Evolutionary conservation across 2,113 vertebrate genomes (phyloP), one percentile per base, ranked within the genome.

Genomic region (Limnothrissa miodon): DNA sequence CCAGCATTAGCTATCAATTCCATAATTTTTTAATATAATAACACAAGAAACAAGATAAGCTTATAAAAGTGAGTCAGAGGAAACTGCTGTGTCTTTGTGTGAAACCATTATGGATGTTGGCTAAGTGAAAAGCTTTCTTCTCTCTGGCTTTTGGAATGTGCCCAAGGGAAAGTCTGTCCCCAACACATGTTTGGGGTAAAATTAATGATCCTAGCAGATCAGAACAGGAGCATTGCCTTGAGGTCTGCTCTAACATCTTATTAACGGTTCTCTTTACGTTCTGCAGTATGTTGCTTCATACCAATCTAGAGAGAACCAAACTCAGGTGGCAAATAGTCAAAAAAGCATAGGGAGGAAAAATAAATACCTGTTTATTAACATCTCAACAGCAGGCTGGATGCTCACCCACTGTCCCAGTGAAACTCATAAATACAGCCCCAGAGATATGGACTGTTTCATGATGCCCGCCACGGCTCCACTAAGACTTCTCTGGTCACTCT

Each of bases 301-400:
- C 29, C 62, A 70, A 11, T 66, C 59, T 25, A 25, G 33, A 25
- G 13, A 33, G 8, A n/a, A 25, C 59, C 25, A 25, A 66, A 33
- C 59, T 66, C 7, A 66, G 25, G 25, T 10, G 25, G 29, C 5
- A 2, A 53, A 21, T 19, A 19, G 48, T 53, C 48, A 56, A 13
- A 70, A 70, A 70, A 7, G 36, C 36, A 13, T 70, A 33, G 17
- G 29, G 62, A 29, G 9, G 29, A 62, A 33, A 70, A 62, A 6
- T 70, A 70, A 70, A 70, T 10, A 74, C 29, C 25, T 10, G 15
- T 17, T 36, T 36, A n/a, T n/a, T n/a, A n/a, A n/a, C n/a, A n/a
- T n/a, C n/a, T n/a, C n/a, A n/a, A n/a, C n/a, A n/a, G 42, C 80
- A 74, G 45, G 51, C 39, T 10, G 46, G 81, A 87, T 90, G 87